phyloP scores from a whole-genome alignment of 2,797 vertebrate species.

The Poecile montanus region DNA sequence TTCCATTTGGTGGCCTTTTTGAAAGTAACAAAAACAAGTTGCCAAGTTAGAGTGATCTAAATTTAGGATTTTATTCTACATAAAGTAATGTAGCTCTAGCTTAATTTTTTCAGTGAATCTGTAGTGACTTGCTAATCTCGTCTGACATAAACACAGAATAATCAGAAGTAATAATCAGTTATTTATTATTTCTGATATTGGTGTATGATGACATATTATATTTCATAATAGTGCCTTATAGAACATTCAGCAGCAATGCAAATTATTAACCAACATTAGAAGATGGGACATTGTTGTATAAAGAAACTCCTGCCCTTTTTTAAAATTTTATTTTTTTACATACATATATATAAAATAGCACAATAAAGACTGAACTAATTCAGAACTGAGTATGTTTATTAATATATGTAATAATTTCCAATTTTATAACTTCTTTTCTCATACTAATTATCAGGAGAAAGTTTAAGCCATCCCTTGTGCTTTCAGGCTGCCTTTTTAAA shows the following conservation, averaged over 20 bases:
- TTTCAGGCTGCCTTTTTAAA: neutral
- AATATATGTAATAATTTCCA: neutral
- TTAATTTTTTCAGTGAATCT: neutral
- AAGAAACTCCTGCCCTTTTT: neutral
- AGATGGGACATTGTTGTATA: neutral
- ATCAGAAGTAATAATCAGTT: constrained; percentile 37
- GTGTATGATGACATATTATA: neutral
- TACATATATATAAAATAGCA: neutral
- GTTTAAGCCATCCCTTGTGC: neutral
- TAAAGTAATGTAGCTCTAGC: neutral
- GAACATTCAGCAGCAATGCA: neutral
- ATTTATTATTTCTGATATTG: constrained; percentile 39
- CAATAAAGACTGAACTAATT: neutral
- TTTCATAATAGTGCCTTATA: neutral
- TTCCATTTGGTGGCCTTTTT: neutral
- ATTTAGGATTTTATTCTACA: neutral
- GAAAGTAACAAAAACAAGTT: constrained; percentile 27
- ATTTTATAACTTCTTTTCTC: neutral
- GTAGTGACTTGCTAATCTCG: neutral
- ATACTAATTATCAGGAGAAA: neutral
- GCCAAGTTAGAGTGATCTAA: neutral
- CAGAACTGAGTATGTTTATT: neutral
- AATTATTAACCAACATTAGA: constrained; percentile 11
- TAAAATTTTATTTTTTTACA: neutral
- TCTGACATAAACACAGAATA: constrained; percentile 43